These are phyloP conservation scores for Neomorphus geoffroyi DNA, from an alignment of 2,797 vertebrate genomes.

Conservation along the genomic window DNA sequence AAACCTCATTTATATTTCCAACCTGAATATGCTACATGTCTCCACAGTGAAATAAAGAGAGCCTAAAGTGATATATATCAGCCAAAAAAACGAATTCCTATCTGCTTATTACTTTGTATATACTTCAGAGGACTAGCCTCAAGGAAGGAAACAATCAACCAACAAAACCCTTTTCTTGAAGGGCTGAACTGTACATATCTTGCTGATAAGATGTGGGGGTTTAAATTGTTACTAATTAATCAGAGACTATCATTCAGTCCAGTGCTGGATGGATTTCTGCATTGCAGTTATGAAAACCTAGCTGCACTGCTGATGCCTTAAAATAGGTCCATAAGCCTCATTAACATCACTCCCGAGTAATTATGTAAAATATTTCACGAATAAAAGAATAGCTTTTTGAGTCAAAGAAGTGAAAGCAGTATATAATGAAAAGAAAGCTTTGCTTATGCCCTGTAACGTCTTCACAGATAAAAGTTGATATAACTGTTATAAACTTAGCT, in stretches of 20 bases:
- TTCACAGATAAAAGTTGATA: neutral
- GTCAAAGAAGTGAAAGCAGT: neutral
- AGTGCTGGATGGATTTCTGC: neutral
- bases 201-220: neutral
- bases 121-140: neutral
- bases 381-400: conserved; percentile 1
- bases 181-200: neutral
- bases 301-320: neutral
- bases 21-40: neutral
- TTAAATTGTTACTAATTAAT: neutral
- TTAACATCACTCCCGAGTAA: neutral
- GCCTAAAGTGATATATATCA: neutral
- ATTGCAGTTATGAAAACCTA: conserved; percentile 14
- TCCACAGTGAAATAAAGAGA: neutral
- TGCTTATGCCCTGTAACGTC: neutral
- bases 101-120: neutral
- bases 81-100: neutral
- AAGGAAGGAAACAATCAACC: neutral
- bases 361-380: neutral
- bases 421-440: neutral
- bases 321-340: neutral
- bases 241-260: neutral
- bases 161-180: neutral
- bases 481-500: neutral
- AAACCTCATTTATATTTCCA: neutral